These are phyloP conservation scores for Tragulus kanchil DNA, from an alignment of 2,113 vertebrate genomes.

Conservation along the genomic window DNA sequence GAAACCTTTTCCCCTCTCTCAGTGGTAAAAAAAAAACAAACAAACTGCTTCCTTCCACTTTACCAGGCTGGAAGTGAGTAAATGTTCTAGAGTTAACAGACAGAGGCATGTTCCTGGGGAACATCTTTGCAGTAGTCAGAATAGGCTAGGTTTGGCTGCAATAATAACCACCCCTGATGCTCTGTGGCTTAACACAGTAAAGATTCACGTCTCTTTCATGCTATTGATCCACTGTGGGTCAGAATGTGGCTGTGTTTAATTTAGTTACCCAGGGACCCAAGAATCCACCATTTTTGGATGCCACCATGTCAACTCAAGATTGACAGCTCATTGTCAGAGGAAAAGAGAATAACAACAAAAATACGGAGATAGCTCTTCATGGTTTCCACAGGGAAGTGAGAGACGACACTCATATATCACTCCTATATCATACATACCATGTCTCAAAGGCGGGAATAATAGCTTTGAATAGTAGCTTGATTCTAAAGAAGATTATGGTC, in stretches of 20 bases:
- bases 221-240: not conserved
- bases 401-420: not conserved
- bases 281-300: not conserved
- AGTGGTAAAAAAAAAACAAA: not conserved
- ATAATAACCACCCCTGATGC: not conserved
- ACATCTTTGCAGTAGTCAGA: not conserved
- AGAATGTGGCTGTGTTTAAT: not conserved
- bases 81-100: not conserved
- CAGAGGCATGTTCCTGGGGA: not conserved
- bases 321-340: not conserved
- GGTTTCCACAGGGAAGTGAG: not conserved
- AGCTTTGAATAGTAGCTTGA: not conserved
- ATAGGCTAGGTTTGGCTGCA: not conserved
- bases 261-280: not conserved
- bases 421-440: too few relatives aligned
- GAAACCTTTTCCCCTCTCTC: not conserved
- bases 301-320: not conserved
- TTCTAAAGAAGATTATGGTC: not conserved
- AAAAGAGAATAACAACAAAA: not conserved
- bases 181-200: not conserved
- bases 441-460: not conserved
- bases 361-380: not conserved
- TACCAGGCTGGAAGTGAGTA: not conserved
- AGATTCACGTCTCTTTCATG: not conserved
- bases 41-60: not conserved